Conservation (phyloP, 92 coral and sea anemone genomes). For the Siderastrea siderea region DNA sequence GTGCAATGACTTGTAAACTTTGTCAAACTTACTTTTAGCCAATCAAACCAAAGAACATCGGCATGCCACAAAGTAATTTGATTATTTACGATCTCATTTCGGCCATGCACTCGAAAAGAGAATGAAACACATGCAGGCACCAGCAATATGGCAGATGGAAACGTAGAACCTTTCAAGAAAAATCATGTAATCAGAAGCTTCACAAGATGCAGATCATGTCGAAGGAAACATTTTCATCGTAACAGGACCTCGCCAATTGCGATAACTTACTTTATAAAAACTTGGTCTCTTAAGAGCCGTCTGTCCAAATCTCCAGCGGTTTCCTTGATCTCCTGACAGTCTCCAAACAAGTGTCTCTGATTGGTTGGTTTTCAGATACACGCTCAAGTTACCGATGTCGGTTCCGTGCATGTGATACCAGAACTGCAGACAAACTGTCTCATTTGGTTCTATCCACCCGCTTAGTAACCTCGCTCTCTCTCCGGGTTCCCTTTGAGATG, state of each 20-base stretch:
- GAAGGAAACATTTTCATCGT: too few species aligned
- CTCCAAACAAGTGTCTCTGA: conserved; percentile 61
- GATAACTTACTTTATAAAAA: background rate
- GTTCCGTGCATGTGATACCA: conserved; percentile 75
- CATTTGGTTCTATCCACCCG: conserved; percentile 42
- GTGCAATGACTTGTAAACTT: too few species aligned
- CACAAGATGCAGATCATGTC: too few species aligned
- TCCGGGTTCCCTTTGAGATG: conserved; percentile 45
- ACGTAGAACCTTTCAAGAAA: too few species aligned
- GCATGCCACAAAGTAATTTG: too few species aligned
- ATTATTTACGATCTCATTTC: too few species aligned
- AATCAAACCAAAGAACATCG: too few species aligned
- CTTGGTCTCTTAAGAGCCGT: conserved; percentile 16
- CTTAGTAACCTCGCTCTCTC: conserved; percentile 62
- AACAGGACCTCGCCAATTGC: background rate
- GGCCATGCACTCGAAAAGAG: too few species aligned
- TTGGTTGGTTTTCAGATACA: conserved; percentile 46
- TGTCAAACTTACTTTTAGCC: too few species aligned
- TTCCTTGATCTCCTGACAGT: conserved; percentile 41
- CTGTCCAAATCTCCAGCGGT: conserved; percentile 70
- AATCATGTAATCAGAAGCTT: too few species aligned
- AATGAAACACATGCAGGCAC: too few species aligned
- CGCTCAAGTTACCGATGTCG: conserved; percentile 48
- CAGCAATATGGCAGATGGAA: too few species aligned
- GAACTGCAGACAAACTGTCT: conserved; percentile 69